Base-by-base conservation (phyloP, 1,140 invertebrate species). In the Micrasema minimum region DNA sequence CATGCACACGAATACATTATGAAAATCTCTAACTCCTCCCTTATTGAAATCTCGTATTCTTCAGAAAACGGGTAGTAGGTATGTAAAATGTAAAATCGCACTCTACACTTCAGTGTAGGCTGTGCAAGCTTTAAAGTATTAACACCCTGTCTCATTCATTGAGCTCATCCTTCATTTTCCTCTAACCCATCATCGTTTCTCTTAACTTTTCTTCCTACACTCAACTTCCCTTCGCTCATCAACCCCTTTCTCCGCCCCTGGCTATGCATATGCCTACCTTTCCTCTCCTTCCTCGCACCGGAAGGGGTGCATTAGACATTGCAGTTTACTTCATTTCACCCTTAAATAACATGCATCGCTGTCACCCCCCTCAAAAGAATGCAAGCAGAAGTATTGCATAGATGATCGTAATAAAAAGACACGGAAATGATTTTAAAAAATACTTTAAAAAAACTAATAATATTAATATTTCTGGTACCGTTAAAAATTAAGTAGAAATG, bases 241-340 rank as follows among this genome's bases (percentile, higher is more conserved):
- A n/a, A n/a, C n/a, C n/a, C n/a, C n/a, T n/a, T n/a, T n/a, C n/a
- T n/a, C 38, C 20, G 12, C 22, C 7, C 10, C 37, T 16, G 37
- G 45, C 10, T 14, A 6, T 26, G 11, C 61, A 46, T 12, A 20
- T 16, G 26, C 45, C 20, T 22, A 16, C 3, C 23, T 45, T 4
- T n/a, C 35, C 16, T 14, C 10, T 9, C n/a, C 61, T 14, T 46
- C 45, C 23, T 48, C 31, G 11, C 22, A 50, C 48, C 64, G 64
- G 64, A 66, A 70, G 57, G 53, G 23, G 57, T 61, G 61, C 67
- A 69, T 72, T 66, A 68, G 66, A 72, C 64, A 68, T 37, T 62
- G 43, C 66, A 48, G 53, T 69, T 72, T 66, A 61, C 57, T 68
- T 65, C 71, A 48, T 70, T 70, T 70, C 43, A 65, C 53, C 37